Evolutionary conservation across 2,888 invertebrate genomes (phyloP).

Genomic region (Drosophila sordidula): DNA sequence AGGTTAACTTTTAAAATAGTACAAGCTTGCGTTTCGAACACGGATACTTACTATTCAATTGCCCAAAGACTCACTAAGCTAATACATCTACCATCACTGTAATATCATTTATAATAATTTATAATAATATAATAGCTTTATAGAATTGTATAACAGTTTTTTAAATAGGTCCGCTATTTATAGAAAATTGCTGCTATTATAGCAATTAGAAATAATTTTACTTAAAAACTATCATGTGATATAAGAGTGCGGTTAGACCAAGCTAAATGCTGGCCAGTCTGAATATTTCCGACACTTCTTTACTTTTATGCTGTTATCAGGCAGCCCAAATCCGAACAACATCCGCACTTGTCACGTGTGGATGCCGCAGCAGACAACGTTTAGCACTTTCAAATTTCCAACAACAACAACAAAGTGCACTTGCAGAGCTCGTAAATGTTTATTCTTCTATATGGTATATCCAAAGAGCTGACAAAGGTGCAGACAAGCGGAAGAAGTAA

Average conservation of each 20-base stretch:
- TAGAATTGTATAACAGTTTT: background rate
- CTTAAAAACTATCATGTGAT: background rate
- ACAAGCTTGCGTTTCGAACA: too few relatives aligned
- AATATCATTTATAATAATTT: background rate
- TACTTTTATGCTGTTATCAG: conserved; percentile 34
- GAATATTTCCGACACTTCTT: conserved; percentile 7
- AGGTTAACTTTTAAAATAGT: too few relatives aligned
- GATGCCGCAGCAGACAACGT: conserved; percentile 26
- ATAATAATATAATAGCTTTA: background rate
- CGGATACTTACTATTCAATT: too few relatives aligned
- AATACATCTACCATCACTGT: too few relatives aligned
- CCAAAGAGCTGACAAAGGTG: conserved; percentile 11
- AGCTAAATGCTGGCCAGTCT: background rate
- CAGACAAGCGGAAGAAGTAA: conserved; percentile 65
- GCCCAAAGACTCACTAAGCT: too few relatives aligned
- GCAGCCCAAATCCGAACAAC: conserved; percentile 52
- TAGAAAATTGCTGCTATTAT: conserved; percentile 2
- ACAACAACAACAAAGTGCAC: conserved; percentile 18
- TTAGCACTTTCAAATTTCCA: conserved; percentile 47
- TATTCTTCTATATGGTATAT: conserved; percentile 25
- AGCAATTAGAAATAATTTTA: background rate
- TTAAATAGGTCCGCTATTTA: background rate
- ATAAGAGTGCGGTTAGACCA: background rate
- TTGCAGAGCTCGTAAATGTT: conserved; percentile 21
- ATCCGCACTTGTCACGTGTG: conserved; percentile 58